Conservation (phyloP, 2,797 vertebrate genomes). For the Otus scops region DNA sequence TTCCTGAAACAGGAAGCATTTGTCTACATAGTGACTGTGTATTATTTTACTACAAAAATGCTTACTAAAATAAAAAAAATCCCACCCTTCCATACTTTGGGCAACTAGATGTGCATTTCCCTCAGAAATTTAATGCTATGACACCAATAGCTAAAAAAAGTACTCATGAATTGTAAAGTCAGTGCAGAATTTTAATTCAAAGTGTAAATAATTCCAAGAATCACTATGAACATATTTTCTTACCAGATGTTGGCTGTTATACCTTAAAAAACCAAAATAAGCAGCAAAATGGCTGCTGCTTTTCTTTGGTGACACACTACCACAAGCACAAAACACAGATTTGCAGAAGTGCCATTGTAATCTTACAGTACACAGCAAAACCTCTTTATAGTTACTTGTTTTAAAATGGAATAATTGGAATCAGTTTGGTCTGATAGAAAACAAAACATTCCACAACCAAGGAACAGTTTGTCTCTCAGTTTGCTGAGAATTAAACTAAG, state of each 20-base stretch:
- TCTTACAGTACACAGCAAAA: not conserved
- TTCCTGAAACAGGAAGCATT: constrained; percentile 58
- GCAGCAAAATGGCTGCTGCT: not conserved
- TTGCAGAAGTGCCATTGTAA: not conserved
- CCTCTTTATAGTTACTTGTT: not conserved
- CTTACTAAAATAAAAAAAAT: not conserved
- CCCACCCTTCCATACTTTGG: not conserved
- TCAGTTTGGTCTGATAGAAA: not conserved
- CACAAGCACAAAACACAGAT: not conserved
- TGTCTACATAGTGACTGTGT: constrained; percentile 17
- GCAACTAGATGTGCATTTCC: not conserved
- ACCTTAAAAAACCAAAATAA: not conserved
- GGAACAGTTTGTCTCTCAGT: not conserved
- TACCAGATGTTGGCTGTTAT: not conserved
- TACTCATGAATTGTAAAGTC: not conserved
- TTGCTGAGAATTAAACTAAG: not conserved
- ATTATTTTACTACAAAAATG: constrained; percentile 28
- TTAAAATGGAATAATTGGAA: not conserved
- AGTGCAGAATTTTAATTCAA: not conserved
- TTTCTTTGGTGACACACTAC: not conserved
- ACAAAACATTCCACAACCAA: not conserved
- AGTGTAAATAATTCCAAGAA: not conserved
- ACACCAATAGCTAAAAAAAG: not conserved
- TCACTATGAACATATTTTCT: not conserved
- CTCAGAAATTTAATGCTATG: not conserved